A percentile compares a stretch with the other conserved stretches of the same genome.
Conservation (phyloP, 1,140 invertebrate genomes). For the Ceratoteleas bidentatus region DNA sequence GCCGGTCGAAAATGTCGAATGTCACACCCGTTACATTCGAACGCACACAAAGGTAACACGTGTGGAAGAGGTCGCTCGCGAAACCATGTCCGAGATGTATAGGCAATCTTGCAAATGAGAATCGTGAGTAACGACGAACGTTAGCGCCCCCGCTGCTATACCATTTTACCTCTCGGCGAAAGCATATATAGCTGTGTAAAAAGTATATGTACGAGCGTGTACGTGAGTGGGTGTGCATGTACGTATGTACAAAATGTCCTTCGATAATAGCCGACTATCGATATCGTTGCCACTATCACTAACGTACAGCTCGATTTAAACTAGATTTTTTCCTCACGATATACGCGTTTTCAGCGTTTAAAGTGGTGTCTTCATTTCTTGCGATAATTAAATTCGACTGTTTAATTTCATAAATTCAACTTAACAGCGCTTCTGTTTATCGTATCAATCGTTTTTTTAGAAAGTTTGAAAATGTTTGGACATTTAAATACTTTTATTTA, state of each 20-base stretch:
- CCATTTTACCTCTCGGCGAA: constrained; percentile 65
- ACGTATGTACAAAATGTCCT: constrained; percentile 63
- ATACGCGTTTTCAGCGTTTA: constrained; percentile 52
- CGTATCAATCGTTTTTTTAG: too few relatives aligned
- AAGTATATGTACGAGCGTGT: constrained; percentile 69
- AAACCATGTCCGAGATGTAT: constrained; percentile 79
- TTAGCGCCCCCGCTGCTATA: constrained; percentile 76
- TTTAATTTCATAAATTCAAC: neutral
- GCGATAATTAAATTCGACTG: constrained; percentile 31
- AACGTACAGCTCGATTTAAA: constrained; percentile 59
- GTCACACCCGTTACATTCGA: constrained; percentile 72
- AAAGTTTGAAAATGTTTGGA: too few relatives aligned
- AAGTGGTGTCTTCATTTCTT: constrained; percentile 42
- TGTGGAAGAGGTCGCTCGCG: constrained; percentile 74
- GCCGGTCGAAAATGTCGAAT: constrained; percentile 57
- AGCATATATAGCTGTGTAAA: constrained; percentile 69
- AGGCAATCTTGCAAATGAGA: constrained; percentile 81
- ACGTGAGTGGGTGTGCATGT: constrained; percentile 53
- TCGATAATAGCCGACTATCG: constrained; percentile 66
- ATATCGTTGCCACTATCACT: constrained; percentile 62
- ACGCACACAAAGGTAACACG: constrained; percentile 64
- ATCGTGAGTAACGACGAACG: constrained; percentile 79
- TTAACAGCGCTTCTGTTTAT: neutral
- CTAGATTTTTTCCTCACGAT: constrained; percentile 52
- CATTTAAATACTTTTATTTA: too few relatives aligned